Base-by-base conservation (phyloP, 2,888 invertebrate species). In the Byasa hedistus region DNA sequence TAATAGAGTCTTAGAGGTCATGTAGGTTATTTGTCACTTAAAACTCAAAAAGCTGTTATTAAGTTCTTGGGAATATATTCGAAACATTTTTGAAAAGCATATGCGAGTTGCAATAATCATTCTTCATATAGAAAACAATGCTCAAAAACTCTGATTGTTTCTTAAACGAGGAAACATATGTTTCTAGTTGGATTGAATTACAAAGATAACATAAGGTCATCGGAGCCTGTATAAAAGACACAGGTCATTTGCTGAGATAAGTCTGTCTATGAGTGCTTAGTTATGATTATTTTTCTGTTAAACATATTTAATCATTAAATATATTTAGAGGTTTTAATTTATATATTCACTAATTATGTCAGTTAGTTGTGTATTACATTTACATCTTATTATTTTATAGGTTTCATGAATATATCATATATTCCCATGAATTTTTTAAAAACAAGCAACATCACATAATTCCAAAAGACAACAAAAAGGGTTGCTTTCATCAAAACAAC, bases 191-290 rank as follows among this genome's bases (percentile, higher is more conserved):
- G 76, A 82, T 86, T 84, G 78, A 80, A 78, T 67, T 81, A 77
- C 76, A 79, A 81, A 86, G 91, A 91, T 91, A 91, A 90, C 76
- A 74, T 69, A 79, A 86, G 91, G 91, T 91, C 89, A 91, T 81
- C 80, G 76, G 76, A 81, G 82, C 73, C 76, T 77, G 80, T 81
- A 83, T 80, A 78, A 84, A 86, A 88, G 85, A 86, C 86, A 80
- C 79, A 84, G 91, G 91, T 91, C 91, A 91, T 75, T 80, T 78
- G 73, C 77, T 76, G 75, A 84, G 91, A 91, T 91, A 91, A 90
- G 78, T 82, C 73, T 73, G 76, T 81, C 80, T 84, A 81, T 83
- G 82, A 81, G 81, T 81, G 82, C 74, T 74, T 80, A 77, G 75
- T 76, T 78, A 77, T 79, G 72, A 72, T 79, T 76, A 73, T 69